These are phyloP conservation scores for Dastarcus helophoroides DNA, from an alignment of 2,888 invertebrate genomes.

Conservation along the genomic window DNA sequence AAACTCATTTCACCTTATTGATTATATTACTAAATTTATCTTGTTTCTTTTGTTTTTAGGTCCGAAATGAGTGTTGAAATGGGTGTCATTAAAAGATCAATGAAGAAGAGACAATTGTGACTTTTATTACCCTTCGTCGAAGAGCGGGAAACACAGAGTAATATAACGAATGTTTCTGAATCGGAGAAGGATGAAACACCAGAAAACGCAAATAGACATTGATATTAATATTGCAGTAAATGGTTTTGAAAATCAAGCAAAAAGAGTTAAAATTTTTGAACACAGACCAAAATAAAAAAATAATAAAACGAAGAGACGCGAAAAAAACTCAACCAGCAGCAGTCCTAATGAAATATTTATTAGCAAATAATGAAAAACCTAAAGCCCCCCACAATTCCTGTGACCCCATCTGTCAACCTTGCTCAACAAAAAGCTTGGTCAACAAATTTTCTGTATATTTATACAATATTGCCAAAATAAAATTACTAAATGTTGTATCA, in stretches of 20 bases:
- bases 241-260: background rate
- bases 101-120: background rate
- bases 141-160: no score
- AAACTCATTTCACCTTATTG: background rate
- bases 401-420: background rate
- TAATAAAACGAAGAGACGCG: background rate
- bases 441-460: background rate
- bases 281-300: background rate
- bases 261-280: slow-evolving; percentile 1
- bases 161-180: no score
- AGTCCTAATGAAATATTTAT: slow-evolving; percentile 1
- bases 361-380: background rate
- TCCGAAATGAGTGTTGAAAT: background rate
- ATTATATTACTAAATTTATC: slow-evolving; percentile 1
- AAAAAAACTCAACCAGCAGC: slow-evolving; percentile 1
- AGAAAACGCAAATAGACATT: no score
- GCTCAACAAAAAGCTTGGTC: background rate
- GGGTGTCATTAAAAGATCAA: background rate
- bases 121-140: slow-evolving; percentile 1
- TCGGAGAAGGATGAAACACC: no score
- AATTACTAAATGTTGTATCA: slow-evolving; percentile 1
- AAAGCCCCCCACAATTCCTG: background rate
- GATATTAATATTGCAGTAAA: background rate
- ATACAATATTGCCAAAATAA: background rate
- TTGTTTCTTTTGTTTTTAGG: background rate